Conservation (phyloP, 2,113 vertebrate genomes). For the Pheucticus melanocephalus region DNA sequence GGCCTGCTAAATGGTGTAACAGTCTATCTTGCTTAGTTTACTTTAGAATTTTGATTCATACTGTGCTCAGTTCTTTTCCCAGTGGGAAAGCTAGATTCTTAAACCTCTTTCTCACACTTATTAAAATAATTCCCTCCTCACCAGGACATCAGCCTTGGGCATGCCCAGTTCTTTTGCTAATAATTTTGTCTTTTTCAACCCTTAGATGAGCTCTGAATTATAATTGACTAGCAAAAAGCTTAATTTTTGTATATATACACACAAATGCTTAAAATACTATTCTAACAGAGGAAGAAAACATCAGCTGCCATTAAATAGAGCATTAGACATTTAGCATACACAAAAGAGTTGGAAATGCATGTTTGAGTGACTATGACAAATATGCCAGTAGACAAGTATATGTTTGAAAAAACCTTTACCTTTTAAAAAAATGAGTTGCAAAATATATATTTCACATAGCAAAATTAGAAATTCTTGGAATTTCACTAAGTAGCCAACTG, state of each 20-base stretch:
- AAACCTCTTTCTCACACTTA: slow-evolving; percentile 68
- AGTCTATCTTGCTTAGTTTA: slow-evolving; percentile 67
- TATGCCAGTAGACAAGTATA: neutral
- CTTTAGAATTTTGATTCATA: slow-evolving; percentile 73
- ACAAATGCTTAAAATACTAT: neutral
- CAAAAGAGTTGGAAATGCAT: neutral
- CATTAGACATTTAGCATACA: neutral
- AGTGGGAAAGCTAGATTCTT: slow-evolving; percentile 64
- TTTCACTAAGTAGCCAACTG: neutral
- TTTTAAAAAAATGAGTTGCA: neutral
- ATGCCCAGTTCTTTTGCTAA: slow-evolving; percentile 59
- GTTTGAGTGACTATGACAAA: neutral
- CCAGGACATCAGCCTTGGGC: slow-evolving; percentile 65
- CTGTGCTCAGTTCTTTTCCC: slow-evolving; percentile 63
- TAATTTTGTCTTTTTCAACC: slow-evolving; percentile 61
- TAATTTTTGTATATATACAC: neutral
- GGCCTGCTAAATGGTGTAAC: slow-evolving; percentile 60
- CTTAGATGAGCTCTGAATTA: slow-evolving; percentile 45
- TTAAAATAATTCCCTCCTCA: slow-evolving; percentile 70
- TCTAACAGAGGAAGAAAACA: neutral
- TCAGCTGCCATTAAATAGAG: neutral
- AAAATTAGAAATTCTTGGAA: neutral
- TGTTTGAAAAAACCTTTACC: neutral
- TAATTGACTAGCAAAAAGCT: slow-evolving; percentile 30
- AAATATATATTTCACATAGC: neutral